A percentile compares a stretch with the other conserved stretches of the same genome.
phyloP scores from a whole-genome alignment of 2,797 vertebrate genomes.

The Xiphophorus birchmanni region DNA sequence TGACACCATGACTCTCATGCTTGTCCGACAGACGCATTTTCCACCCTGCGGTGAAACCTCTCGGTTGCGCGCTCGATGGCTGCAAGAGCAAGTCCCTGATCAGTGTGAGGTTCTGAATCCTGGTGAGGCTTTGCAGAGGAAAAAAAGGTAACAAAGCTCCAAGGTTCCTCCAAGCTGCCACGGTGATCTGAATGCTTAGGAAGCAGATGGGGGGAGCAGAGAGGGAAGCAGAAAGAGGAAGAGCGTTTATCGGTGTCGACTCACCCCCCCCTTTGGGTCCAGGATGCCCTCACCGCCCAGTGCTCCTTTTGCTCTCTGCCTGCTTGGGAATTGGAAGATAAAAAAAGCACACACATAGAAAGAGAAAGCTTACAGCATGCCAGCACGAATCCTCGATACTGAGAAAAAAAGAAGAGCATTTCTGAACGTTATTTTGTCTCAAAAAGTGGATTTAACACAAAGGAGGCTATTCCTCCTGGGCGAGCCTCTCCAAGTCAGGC shows the following conservation, averaged over 20 bases:
- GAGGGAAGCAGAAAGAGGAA: slow-evolving; percentile 60
- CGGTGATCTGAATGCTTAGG: slow-evolving; percentile 64
- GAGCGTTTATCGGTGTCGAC: slow-evolving; percentile 56
- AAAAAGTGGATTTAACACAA: slow-evolving; percentile 7
- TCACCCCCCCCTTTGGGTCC: slow-evolving; percentile 71
- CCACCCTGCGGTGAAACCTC: slow-evolving; percentile 40
- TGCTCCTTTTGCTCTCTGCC: slow-evolving; percentile 56
- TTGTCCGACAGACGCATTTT: slow-evolving; percentile 27
- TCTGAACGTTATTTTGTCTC: background rate
- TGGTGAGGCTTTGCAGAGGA: slow-evolving; percentile 21
- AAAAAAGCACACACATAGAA: slow-evolving; percentile 43
- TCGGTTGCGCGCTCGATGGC: slow-evolving; percentile 5
- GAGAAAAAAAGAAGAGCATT: slow-evolving; percentile 8
- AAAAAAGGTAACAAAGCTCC: slow-evolving; percentile 56
- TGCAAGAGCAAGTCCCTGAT: slow-evolving; percentile 9
- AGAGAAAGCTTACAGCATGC: slow-evolving; percentile 53
- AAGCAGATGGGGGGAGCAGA: slow-evolving; percentile 58
- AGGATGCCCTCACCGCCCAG: slow-evolving; percentile 55
- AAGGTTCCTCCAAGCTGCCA: slow-evolving; percentile 42
- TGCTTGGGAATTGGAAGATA: slow-evolving; percentile 62
- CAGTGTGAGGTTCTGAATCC: slow-evolving; percentile 22
- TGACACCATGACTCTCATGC: slow-evolving; percentile 40
- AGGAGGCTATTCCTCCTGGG: slow-evolving; percentile 22
- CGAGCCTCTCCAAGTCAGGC: slow-evolving; percentile 20
- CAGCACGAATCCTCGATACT: slow-evolving; percentile 35